Evolutionary conservation across 2,888 invertebrate species (phyloP).

Genomic region (Thalpophila matura): DNA sequence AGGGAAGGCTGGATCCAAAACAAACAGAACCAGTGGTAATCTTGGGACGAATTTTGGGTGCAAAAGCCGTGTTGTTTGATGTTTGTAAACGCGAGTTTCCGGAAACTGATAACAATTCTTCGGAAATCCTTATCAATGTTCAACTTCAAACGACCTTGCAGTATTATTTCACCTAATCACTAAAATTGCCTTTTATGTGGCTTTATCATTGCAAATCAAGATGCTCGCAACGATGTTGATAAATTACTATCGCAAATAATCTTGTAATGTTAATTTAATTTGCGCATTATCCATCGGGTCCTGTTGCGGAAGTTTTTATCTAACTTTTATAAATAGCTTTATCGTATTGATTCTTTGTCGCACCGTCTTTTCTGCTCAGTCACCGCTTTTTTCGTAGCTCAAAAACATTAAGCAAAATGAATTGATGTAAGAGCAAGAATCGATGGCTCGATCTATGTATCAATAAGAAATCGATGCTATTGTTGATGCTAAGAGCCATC

Average conservation of each 20-base stretch:
- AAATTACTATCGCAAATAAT: constrained; percentile 1
- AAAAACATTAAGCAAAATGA: constrained; percentile 44
- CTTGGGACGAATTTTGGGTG: neutral
- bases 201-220: constrained; percentile 29
- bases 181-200: constrained; percentile 12
- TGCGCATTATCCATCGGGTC: constrained; percentile 4
- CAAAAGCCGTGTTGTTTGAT: constrained; percentile 2
- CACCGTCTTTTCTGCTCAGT: neutral
- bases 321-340: constrained; percentile 1
- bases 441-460: constrained; percentile 63
- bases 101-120: constrained; percentile 28
- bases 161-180: constrained; percentile 11
- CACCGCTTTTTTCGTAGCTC: constrained; percentile 42
- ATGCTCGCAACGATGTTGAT: constrained; percentile 22
- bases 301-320: constrained; percentile 14
- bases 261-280: constrained; percentile 18
- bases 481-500: constrained; percentile 66
- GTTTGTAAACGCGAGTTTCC: constrained; percentile 3
- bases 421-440: constrained; percentile 56
- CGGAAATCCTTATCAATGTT: constrained; percentile 22
- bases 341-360: constrained; percentile 11
- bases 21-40: too few species aligned
- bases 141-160: constrained; percentile 29
- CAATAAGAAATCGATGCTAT: constrained; percentile 64
- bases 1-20: neutral